Conservation (phyloP, 2,113 vertebrate species). For the Thomomys bottae region DNA sequence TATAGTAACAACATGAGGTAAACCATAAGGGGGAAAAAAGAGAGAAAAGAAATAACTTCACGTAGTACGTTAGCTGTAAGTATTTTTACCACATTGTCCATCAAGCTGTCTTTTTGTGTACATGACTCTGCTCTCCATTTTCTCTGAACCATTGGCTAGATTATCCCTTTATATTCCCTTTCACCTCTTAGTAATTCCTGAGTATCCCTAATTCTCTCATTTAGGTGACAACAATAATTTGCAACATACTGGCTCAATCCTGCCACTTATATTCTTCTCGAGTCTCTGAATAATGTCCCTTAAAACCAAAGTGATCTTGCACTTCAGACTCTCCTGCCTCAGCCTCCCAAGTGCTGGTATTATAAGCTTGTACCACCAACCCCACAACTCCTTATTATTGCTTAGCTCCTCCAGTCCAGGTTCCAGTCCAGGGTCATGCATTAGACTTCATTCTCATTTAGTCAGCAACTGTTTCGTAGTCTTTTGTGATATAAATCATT, state of each 20-base stretch:
- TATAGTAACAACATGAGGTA: no score
- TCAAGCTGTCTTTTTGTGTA: background rate
- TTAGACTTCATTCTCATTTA: background rate
- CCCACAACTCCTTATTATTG: background rate
- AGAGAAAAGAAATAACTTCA: no score
- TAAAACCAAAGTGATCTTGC: no score
- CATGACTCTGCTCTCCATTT: background rate
- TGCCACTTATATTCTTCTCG: background rate
- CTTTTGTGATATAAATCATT: background rate
- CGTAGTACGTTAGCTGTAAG: no score
- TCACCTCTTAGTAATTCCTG: background rate
- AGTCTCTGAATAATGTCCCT: background rate
- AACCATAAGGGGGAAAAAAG: no score
- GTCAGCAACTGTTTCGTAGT: background rate
- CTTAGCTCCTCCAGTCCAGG: background rate
- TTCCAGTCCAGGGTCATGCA: background rate
- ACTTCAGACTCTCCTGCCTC: no score
- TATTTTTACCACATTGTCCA: background rate
- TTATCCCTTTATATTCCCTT: background rate
- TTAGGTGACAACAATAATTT: no score
- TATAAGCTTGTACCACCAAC: no score
- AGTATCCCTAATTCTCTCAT: background rate
- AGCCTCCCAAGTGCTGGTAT: no score
- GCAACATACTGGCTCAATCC: slow-evolving; percentile 4
- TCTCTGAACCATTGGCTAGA: background rate